Percentiles rank a stretch among this genome's conserved stretches.
Conservation (phyloP, 2,797 vertebrate genomes). For the Bradypodion ventrale region DNA sequence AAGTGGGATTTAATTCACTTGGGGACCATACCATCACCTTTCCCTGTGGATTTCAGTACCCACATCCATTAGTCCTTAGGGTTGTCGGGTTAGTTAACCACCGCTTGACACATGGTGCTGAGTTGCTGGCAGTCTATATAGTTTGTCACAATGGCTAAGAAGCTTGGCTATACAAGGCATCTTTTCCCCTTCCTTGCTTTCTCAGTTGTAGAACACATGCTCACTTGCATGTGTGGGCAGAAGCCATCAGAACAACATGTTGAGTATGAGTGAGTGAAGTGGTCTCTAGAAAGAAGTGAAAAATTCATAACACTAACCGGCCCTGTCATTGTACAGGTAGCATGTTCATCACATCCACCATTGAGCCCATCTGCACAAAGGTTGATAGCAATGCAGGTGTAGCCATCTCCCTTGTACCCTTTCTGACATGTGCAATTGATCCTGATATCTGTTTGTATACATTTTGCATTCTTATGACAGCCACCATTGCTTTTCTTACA, state of each 20-base stretch:
- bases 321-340: constrained; percentile 84
- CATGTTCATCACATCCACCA: constrained; percentile 89
- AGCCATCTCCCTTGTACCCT: constrained; percentile 86
- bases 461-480: constrained; percentile 82
- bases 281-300: background rate
- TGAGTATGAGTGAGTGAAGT: background rate
- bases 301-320: constrained; percentile 79
- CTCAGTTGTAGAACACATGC: background rate
- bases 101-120: too few species aligned
- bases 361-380: constrained; percentile 82
- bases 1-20: too few species aligned
- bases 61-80: too few species aligned
- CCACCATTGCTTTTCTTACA: constrained; percentile 88
- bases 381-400: constrained; percentile 82
- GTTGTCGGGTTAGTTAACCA: too few species aligned
- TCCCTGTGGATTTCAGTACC: too few species aligned
- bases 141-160: background rate
- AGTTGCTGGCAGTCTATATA: too few species aligned
- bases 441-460: constrained; percentile 79
- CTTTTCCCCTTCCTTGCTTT: background rate
- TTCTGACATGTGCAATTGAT: constrained; percentile 86
- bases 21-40: too few species aligned
- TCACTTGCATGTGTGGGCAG: background rate
- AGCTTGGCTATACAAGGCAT: background rate
- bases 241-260: background rate